Evolutionary conservation across 2,113 vertebrate species (phyloP), one percentile per base, ranked within the genome.

Genomic region (Podocnemis expansa): DNA sequence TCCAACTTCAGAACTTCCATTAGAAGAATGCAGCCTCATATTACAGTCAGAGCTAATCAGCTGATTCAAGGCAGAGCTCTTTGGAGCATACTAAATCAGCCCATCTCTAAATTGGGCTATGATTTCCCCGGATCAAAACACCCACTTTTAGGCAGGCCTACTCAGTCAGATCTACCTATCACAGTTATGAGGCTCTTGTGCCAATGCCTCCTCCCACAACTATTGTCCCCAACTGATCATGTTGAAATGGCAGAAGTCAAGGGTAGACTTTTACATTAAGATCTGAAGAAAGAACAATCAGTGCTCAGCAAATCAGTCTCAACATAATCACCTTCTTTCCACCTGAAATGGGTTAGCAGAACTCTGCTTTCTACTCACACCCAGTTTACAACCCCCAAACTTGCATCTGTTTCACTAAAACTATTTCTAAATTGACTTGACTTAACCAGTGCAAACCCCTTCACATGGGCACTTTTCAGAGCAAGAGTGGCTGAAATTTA

Each of bases 241-340:
- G 60, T 67, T 67, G 31, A 67, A 67, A 67, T n/a, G 17, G 60
- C 60, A 67, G 60, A 67, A 67, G n/a, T n/a, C 34, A 67, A 34
- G 34, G n/a, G 34, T n/a, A n/a, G 31, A n/a, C 60, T 67, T 67
- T n/a, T n/a, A n/a, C 34, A n/a, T 63, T 5, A 1, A 80, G 29
- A 27, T 54, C 94, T 93, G 83, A 19, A 25, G 79, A 89, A 54
- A 47, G 56, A 2, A 38, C 3, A 84, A 54, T 75, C 54, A 73
- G 4, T 89, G 78, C 51, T 83, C 27, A 85, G 25, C 45, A 92
- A 91, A 91, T 73, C 43, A 85, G 70, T 43, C 84, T 43, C 4
- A 41, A 1, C 16, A 7, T 41, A 16, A 21, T 92, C 90, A 43
- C 24, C 22, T 19, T 3, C 56, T 58, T 88, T n/a, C 52, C 83